phyloP scores from a whole-genome alignment of 2,888 invertebrate genomes.

The Apeira syringaria region DNA sequence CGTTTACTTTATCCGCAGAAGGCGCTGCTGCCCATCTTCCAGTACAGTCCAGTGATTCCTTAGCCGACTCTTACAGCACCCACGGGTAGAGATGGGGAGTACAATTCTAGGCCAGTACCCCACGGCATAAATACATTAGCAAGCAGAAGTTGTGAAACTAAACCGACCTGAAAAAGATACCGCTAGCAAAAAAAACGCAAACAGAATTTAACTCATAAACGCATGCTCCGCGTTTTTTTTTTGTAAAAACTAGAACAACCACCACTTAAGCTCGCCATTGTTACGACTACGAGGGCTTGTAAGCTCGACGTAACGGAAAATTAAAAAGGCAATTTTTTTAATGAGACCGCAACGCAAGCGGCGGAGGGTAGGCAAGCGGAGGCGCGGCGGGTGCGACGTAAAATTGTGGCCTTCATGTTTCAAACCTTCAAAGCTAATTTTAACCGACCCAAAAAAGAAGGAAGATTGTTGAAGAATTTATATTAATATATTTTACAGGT shows the following conservation, averaged over 20 bases:
- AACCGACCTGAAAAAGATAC: constrained; percentile 1
- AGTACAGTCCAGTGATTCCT: no score
- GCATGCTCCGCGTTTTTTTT: constrained; percentile 20
- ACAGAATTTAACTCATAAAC: constrained; percentile 23
- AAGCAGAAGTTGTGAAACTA: constrained; percentile 10
- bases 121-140: no score
- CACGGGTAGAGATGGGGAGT: no score
- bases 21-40: no score
- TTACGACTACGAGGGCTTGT: constrained; percentile 36
- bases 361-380: constrained; percentile 46
- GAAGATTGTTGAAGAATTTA: no score
- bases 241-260: constrained; percentile 34
- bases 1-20: no score
- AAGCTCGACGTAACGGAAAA: constrained; percentile 61
- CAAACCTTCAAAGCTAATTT: no score
- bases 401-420: constrained; percentile 8
- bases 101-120: no score
- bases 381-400: constrained; percentile 25
- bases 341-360: constrained; percentile 56
- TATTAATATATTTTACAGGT: no score
- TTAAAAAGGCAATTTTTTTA: constrained; percentile 75
- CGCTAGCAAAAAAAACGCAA: constrained; percentile 1
- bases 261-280: constrained; percentile 41
- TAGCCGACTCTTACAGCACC: no score
- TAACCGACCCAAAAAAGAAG: no score